Evolutionary conservation across 92 coral and sea anemone species (phyloP).

Genomic region (Scolanthus callimorphus): DNA sequence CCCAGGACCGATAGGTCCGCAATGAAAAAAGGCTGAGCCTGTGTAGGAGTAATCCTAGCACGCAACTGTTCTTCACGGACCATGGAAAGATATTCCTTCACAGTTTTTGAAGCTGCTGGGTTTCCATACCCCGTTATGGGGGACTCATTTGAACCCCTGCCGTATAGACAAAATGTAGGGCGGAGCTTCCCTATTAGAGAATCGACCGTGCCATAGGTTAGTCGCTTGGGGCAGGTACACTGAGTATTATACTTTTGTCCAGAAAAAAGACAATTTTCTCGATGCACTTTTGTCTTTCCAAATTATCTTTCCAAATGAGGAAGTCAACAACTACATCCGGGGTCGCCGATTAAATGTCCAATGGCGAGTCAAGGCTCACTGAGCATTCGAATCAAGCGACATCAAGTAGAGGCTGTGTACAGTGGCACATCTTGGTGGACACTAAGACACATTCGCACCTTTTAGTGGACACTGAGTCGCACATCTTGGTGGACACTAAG

Average conservation of each 20-base stretch:
- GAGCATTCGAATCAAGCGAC: too few relatives aligned
- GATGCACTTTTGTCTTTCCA: neutral
- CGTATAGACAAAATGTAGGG: neutral
- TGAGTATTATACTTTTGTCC: neutral
- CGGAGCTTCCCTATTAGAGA: neutral
- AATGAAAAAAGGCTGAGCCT: neutral
- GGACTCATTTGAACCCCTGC: neutral
- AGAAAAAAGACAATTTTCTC: neutral
- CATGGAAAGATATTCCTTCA: neutral
- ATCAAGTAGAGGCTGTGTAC: too few relatives aligned
- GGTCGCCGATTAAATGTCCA: too few relatives aligned
- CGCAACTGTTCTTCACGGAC: neutral
- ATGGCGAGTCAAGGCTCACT: too few relatives aligned
- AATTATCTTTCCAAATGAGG: too few relatives aligned
- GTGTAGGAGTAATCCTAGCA: neutral
- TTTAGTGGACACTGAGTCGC: too few relatives aligned
- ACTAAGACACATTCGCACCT: too few relatives aligned
- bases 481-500: too few relatives aligned
- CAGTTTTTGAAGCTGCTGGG: neutral
- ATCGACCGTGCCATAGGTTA: neutral
- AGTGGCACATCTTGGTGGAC: too few relatives aligned
- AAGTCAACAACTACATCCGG: too few relatives aligned
- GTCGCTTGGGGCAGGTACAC: neutral
- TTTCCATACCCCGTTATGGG: neutral
- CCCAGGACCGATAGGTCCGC: neutral